These are phyloP conservation scores for Thera britannica DNA, from an alignment of 2,888 invertebrate genomes.

Conservation along the genomic window DNA sequence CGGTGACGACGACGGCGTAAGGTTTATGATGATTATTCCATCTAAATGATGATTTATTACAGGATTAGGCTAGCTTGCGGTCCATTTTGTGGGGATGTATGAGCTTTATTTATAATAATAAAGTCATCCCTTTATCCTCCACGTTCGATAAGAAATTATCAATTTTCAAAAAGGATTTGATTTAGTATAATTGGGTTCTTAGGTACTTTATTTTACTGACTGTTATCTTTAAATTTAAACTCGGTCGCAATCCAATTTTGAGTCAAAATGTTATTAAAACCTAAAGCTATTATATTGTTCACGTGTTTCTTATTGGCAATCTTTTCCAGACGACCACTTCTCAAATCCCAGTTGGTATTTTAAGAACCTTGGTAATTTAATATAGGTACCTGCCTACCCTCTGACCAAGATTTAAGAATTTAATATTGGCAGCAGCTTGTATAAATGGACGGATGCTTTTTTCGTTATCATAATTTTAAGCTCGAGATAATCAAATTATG, in stretches of 20 bases:
- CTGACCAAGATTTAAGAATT: conserved; percentile 68
- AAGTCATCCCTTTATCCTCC: conserved; percentile 49
- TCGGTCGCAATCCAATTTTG: not conserved
- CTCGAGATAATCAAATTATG: conserved; percentile 69
- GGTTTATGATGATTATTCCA: conserved; percentile 82
- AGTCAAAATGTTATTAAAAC: not conserved
- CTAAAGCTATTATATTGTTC: too few species aligned
- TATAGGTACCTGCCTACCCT: conserved; percentile 43
- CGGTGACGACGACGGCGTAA: conserved; percentile 54
- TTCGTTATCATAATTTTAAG: conserved; percentile 68
- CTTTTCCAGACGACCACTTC: conserved; percentile 20
- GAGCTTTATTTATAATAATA: conserved; percentile 77
- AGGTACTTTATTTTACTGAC: not conserved
- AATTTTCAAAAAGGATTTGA: not conserved
- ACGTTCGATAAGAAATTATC: conserved; percentile 65
- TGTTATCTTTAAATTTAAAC: not conserved
- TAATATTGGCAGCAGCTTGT: conserved; percentile 77
- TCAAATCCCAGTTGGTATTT: conserved; percentile 28
- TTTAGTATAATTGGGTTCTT: not conserved
- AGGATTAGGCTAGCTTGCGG: conserved; percentile 75
- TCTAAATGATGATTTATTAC: conserved; percentile 83
- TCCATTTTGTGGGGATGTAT: conserved; percentile 73
- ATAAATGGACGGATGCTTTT: conserved; percentile 68
- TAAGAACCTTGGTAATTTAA: conserved; percentile 52
- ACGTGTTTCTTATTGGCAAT: not conserved